phyloP scores from a whole-genome alignment of 2,888 invertebrate genomes.

The Drosophila monieri region DNA sequence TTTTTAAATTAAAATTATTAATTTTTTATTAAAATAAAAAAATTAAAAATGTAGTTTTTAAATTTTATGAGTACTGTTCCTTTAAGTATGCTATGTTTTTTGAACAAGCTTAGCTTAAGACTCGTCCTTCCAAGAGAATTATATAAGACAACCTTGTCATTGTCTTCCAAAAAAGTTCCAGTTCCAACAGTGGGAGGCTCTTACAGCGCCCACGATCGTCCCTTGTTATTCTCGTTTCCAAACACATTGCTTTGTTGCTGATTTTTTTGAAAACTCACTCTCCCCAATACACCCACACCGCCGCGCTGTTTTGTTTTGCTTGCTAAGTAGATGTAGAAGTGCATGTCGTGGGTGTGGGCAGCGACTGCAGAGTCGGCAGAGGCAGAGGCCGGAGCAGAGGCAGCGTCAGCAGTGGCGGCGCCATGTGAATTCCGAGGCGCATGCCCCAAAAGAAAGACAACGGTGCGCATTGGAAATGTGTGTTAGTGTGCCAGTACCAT shows the following conservation, averaged over 20 bases:
- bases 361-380: slow-evolving; percentile 5
- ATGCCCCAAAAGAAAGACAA: slow-evolving; percentile 54
- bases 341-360: slow-evolving; percentile 40
- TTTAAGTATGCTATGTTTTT: slow-evolving; percentile 3
- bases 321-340: slow-evolving; percentile 38
- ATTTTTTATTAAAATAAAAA: no score
- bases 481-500: slow-evolving; percentile 65
- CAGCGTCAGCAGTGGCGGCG: slow-evolving; percentile 23
- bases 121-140: not conserved
- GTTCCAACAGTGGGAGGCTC: not conserved
- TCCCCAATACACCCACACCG: not conserved
- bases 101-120: not conserved
- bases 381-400: slow-evolving; percentile 2
- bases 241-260: slow-evolving; percentile 4
- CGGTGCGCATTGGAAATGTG: slow-evolving; percentile 70
- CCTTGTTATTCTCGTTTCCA: slow-evolving; percentile 1
- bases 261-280: slow-evolving; percentile 10
- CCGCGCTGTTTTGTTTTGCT: slow-evolving; percentile 45
- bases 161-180: not conserved
- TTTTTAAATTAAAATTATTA: no score
- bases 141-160: not conserved
- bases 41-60: not conserved
- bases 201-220: slow-evolving; percentile 4
- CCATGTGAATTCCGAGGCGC: slow-evolving; percentile 55
- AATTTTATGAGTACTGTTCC: not conserved